Evolutionary conservation across 2,797 vertebrate species (phyloP), one percentile per base, ranked within the genome.

Genomic region (Phataginus tricuspis): DNA sequence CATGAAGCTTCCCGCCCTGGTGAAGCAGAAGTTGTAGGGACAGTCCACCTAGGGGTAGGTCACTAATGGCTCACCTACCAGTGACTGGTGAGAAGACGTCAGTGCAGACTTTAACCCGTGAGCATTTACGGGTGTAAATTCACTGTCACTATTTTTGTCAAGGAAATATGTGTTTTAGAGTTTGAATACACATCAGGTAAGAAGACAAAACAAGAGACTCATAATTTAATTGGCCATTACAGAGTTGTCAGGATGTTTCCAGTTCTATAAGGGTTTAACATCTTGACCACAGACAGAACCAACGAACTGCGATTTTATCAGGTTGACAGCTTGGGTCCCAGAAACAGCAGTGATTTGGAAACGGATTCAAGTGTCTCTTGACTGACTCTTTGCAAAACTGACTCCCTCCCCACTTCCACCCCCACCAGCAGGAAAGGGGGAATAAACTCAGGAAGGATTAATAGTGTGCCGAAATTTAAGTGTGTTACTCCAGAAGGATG

Each of bases 91-190:
- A 90, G 85, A 86, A 92, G 77, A 53, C 18, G 53, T 66, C 95
- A 71, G 88, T 86, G 90, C 82, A 93, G 79, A 95, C 83, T 86
- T 82, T 16, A 96, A 63, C 88, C 66, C 27, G 0, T 27, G 86
- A 87, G 69, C 34, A 7, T 90, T 89, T 72, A 69, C 29, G 80
- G 90, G 66, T 88, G 21, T 90, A 55, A 94, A 82, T 91, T 86
- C 82, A 89, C 64, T 37, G 19, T 88, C 8, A 0, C 79, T 82
- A 31, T 69, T 85, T 97, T 96, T 82, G 83, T 69, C n/a, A 78
- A 86, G 89, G 87, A 75, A 75, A 49, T 83, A 31, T 6, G 42
- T 23, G 45, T 92, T 94, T 78, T 39, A 82, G 92, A 78, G 49
- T 49, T 61, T 31, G 87, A 71, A 3, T 75, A 68, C 51, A 6